Percentiles rank a stretch among this genome's conserved stretches.
Conservation (phyloP, 1,140 invertebrate genomes). For the Palaemon carinicauda region DNA sequence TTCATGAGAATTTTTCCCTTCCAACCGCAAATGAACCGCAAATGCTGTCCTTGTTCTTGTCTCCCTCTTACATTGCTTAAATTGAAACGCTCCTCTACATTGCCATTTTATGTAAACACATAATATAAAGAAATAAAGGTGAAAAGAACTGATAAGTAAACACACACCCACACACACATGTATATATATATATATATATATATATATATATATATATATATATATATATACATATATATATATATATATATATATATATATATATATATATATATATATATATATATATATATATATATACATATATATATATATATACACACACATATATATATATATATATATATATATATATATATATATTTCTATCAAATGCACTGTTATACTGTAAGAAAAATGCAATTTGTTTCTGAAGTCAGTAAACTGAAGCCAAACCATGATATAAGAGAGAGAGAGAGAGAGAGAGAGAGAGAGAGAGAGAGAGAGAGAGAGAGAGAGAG, state of each 20-base stretch:
- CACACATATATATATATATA: background rate
- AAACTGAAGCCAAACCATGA: too few relatives aligned
- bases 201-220: background rate
- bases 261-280: constrained; percentile 2
- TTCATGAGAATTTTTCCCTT: too few relatives aligned
- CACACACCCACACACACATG: background rate
- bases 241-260: constrained; percentile 2
- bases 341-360: constrained; percentile 2
- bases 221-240: background rate
- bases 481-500: too few relatives aligned
- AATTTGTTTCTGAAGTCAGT: too few relatives aligned
- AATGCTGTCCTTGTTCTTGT: too few relatives aligned
- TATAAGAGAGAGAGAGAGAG: too few relatives aligned
- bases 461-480: too few relatives aligned
- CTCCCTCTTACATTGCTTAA: too few relatives aligned
- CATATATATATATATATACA: background rate
- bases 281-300: background rate
- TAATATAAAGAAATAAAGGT: background rate
- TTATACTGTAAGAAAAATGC: too few relatives aligned
- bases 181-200: background rate
- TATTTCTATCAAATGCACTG: too few relatives aligned
- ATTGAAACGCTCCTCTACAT: too few relatives aligned
- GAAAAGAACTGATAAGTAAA: background rate
- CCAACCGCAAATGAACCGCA: too few relatives aligned
- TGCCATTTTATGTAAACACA: background rate